Conservation (phyloP, 2,113 vertebrate species). For the Halcyon senegalensis region DNA sequence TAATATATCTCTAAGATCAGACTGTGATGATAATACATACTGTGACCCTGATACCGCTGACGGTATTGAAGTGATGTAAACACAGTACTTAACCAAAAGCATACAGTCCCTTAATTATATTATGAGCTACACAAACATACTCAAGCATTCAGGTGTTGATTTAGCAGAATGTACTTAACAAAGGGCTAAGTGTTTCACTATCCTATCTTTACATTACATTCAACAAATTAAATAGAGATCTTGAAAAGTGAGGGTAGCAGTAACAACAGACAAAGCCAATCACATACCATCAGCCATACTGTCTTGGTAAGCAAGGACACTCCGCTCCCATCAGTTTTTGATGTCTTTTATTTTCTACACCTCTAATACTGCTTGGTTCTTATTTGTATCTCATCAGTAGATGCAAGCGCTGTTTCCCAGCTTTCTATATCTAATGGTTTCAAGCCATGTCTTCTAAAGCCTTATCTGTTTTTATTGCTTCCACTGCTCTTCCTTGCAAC, state of each 20-base stretch:
- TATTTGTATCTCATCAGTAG: neutral
- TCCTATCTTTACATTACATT: neutral
- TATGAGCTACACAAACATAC: neutral
- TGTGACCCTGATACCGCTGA: neutral
- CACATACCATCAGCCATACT: fast-evolving
- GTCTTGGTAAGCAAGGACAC: neutral
- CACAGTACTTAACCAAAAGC: neutral
- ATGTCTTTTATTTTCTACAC: neutral
- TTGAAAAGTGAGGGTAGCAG: neutral
- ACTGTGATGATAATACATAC: neutral
- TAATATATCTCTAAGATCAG: neutral
- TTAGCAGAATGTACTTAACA: neutral
- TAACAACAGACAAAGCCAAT: neutral
- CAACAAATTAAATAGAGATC: neutral
- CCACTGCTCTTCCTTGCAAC: neutral
- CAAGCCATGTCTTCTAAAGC: neutral
- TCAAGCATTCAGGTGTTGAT: neutral
- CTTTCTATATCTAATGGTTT: neutral
- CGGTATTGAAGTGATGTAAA: neutral
- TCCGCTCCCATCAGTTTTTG: neutral
- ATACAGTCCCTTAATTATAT: neutral
- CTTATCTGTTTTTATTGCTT: neutral
- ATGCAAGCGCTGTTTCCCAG: neutral
- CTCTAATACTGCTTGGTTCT: neutral
- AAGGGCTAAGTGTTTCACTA: neutral